Conservation (phyloP, 2,797 vertebrate species). For the Yasuhikotakia modesta region DNA sequence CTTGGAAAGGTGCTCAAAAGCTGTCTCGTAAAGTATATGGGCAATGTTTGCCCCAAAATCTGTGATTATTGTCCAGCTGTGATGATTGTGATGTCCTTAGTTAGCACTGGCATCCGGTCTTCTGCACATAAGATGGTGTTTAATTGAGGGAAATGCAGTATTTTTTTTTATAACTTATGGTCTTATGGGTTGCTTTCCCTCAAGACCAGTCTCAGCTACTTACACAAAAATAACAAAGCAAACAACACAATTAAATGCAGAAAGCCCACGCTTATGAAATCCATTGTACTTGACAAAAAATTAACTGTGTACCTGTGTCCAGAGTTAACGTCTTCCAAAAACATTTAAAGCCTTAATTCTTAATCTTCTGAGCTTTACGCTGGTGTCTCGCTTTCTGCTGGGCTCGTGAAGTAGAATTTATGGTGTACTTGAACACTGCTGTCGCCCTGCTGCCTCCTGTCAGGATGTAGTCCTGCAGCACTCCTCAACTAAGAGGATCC, state of each 20-base stretch:
- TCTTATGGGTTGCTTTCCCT: conserved; percentile 35
- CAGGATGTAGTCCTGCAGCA: conserved; percentile 45
- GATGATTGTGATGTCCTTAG: conserved; percentile 48
- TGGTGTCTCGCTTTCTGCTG: conserved; percentile 27
- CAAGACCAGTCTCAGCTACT: conserved; percentile 13
- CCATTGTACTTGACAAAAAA: conserved; percentile 18
- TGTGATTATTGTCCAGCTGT: conserved; percentile 46
- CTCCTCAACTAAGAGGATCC: conserved; percentile 40
- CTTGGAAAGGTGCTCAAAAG: conserved; percentile 33
- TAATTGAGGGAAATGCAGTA: conserved; percentile 31
- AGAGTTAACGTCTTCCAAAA: conserved; percentile 60
- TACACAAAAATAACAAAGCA: neutral
- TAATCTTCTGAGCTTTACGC: conserved; percentile 30
- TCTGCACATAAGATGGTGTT: conserved; percentile 31
- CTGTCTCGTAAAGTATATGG: conserved; percentile 80
- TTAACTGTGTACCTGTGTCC: conserved; percentile 18
- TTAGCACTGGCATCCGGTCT: conserved; percentile 59
- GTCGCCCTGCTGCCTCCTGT: conserved; percentile 62
- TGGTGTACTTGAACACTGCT: conserved; percentile 64
- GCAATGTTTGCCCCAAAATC: conserved; percentile 85
- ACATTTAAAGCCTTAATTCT: conserved; percentile 71
- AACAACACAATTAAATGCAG: conserved; percentile 12
- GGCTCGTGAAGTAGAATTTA: conserved; percentile 54
- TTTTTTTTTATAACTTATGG: conserved; percentile 44
- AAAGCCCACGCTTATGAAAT: conserved; percentile 24